Evolutionary conservation across 2,888 invertebrate species (phyloP), one percentile per base, ranked within the genome.

Genomic region (Nemotelus nigrinus): DNA sequence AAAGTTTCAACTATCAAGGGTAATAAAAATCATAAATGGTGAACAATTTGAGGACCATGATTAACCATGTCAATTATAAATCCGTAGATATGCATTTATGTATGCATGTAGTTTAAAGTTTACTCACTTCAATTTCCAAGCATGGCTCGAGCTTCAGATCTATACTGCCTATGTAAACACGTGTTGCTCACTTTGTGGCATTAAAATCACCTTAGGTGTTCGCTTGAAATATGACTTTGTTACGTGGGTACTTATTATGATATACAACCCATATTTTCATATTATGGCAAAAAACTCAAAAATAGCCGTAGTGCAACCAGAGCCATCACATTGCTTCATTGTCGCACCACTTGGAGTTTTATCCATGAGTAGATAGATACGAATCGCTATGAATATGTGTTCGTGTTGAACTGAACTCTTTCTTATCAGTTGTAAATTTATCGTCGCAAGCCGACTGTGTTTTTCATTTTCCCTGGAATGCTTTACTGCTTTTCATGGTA

Each of bases 341-440:
- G 47, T 7, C 45, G 47, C 58, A 44, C n/a, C 44, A 47, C 58
- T 58, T 39, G 72, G 72, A 71, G 47, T 39, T n/a, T 72, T 55
- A 71, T 72, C 72, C 72, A 44, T 8, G 25, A 1, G 25, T 25
- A 25, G 25, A 25, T 25, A 25, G 25, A 25, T 25, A 25, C 25
- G 25, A 25, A 25, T 25, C 25, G 25, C 25, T 25, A 25, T 25
- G 1, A 25, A 25, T 25, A 25, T 25, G 25, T 25, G 25, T 25
- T 25, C 25, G 25, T 25, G 25, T 58, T 7, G 44, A 47, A 55
- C 57, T 71, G 43, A 71, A 48, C 58, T 72, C 72, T 72, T 72
- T 72, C 72, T 72, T 72, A 72, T 72, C 72, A 72, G 72, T 58
- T 57, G 72, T 72, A 72, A 72, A 72, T 72, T 72, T 72, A 45